phyloP scores from a whole-genome alignment of 2,797 vertebrate genomes.

The Trichosurus vulpecula region DNA sequence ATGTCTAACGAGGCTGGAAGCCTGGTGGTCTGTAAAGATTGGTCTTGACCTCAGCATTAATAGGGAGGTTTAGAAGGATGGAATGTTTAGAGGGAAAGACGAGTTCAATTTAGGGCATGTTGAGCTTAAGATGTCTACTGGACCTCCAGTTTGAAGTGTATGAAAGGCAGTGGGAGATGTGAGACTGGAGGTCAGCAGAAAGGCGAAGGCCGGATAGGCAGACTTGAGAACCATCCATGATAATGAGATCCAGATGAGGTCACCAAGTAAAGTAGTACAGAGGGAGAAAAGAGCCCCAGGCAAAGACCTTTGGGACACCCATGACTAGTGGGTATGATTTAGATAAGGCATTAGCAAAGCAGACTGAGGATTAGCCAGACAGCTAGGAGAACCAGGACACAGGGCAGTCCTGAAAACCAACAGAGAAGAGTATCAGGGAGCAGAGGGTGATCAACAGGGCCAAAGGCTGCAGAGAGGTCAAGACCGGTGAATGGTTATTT shows the following conservation, averaged over 20 bases:
- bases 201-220: not conserved
- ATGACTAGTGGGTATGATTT: not conserved
- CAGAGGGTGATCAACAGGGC: not conserved
- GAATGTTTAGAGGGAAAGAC: no score
- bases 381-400: not conserved
- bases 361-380: not conserved
- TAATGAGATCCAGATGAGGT: not conserved
- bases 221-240: not conserved
- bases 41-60: no score
- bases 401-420: not conserved
- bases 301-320: not conserved
- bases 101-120: no score
- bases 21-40: no score
- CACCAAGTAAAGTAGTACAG: not conserved
- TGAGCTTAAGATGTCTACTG: no score
- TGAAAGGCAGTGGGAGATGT: not conserved
- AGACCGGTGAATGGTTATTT: not conserved
- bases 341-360: not conserved
- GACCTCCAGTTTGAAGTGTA: no score
- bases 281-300: not conserved
- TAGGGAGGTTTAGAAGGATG: no score
- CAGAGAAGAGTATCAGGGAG: not conserved
- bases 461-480: not conserved
- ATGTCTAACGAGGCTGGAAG: no score
- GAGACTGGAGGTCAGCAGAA: not conserved